Percentiles rank a stretch among this genome's conserved stretches.
phyloP scores from a whole-genome alignment of 1,140 invertebrate genomes.

The Lepidurus couesii region DNA sequence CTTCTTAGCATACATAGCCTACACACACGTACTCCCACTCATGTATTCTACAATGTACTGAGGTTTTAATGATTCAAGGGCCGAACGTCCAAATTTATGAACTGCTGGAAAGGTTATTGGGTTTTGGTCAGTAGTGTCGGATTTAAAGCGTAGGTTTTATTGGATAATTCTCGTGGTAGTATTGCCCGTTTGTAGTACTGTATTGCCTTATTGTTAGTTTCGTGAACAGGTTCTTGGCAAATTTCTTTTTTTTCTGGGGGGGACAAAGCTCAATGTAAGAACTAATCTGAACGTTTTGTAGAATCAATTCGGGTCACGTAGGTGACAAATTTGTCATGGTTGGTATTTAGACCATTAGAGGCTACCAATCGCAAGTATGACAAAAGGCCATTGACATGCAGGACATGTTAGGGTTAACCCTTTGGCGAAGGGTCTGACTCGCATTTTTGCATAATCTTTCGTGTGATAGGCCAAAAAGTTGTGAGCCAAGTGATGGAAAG shows the following conservation, averaged over 20 bases:
- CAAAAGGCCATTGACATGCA: not conserved
- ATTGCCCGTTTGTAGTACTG: too few species aligned
- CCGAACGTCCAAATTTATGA: too few species aligned
- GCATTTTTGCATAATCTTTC: not conserved
- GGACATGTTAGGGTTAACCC: not conserved
- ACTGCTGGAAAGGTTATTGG: too few species aligned
- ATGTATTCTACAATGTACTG: too few species aligned
- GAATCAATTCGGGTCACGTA: not conserved
- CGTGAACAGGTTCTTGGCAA: too few species aligned
- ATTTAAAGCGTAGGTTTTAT: too few species aligned
- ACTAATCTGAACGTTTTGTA: not conserved
- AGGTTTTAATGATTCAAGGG: too few species aligned
- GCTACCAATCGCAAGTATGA: not conserved
- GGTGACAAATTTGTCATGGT: not conserved
- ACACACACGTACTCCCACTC: too few species aligned
- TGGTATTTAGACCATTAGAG: not conserved
- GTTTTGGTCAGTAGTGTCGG: too few species aligned
- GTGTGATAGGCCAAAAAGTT: not conserved
- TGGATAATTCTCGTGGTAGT: too few species aligned
- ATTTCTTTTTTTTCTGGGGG: not conserved
- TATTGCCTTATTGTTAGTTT: too few species aligned
- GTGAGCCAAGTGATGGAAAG: not conserved
- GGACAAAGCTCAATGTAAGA: not conserved
- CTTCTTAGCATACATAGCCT: too few species aligned
- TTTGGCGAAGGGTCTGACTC: not conserved